phyloP scores from a whole-genome alignment of 2,797 vertebrate genomes.

The Anguilla megastoma region DNA sequence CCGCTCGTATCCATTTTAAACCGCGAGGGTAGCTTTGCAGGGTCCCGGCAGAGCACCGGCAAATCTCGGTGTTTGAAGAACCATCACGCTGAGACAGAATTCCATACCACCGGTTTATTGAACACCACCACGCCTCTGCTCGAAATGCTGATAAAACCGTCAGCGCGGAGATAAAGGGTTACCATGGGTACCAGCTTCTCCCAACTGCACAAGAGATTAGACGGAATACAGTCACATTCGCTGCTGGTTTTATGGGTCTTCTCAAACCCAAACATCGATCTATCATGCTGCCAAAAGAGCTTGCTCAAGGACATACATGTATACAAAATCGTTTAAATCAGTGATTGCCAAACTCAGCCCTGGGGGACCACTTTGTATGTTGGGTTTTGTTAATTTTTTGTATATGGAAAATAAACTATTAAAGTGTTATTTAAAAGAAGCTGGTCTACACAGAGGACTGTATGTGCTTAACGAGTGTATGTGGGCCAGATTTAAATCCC shows the following conservation, averaged over 20 bases:
- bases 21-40: background rate
- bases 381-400: background rate
- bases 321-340: no score
- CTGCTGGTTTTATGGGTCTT: background rate
- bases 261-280: background rate
- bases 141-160: background rate
- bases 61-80: background rate
- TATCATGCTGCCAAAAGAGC: background rate
- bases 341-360: no score
- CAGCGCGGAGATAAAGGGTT: background rate
- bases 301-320: background rate
- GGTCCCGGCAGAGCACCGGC: background rate
- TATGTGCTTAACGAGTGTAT: background rate
- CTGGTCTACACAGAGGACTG: background rate
- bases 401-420: background rate
- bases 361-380: no score
- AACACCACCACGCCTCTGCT: background rate
- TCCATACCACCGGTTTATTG: background rate
- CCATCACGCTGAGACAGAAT: background rate
- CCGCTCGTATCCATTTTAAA: background rate
- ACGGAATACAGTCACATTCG: background rate
- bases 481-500: background rate
- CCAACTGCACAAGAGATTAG: background rate
- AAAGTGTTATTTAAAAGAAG: background rate
- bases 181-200: background rate